Evolutionary conservation across 2,888 invertebrate species (phyloP).

Genomic region (Sipunculus nudus): DNA sequence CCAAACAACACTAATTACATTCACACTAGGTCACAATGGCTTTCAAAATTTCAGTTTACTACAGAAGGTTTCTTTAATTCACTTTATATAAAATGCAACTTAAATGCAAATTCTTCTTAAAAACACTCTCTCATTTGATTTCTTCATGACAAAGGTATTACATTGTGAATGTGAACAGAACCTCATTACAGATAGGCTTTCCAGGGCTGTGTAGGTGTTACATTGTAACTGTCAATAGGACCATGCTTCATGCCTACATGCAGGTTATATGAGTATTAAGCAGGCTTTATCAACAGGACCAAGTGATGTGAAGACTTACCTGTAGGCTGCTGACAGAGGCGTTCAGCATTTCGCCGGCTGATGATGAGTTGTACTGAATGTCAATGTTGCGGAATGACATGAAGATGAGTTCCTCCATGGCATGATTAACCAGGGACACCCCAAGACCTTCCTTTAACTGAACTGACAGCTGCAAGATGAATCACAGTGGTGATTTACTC

Average conservation of each 20-base stretch:
- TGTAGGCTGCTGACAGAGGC: conserved; percentile 83
- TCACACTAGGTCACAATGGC: too few relatives aligned
- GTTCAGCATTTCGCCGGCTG: conserved; percentile 68
- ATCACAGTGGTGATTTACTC: too few relatives aligned
- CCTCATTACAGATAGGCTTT: background rate
- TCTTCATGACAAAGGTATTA: too few relatives aligned
- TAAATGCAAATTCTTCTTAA: too few relatives aligned
- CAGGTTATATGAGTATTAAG: background rate
- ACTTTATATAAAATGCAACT: too few relatives aligned
- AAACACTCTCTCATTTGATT: too few relatives aligned
- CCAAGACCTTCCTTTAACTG: conserved; percentile 73
- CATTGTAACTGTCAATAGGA: background rate
- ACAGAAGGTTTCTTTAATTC: too few relatives aligned
- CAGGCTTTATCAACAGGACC: too few relatives aligned
- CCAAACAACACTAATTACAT: too few relatives aligned
- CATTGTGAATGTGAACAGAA: background rate
- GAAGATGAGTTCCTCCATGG: conserved; percentile 84
- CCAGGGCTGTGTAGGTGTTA: background rate
- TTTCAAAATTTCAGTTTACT: too few relatives aligned
- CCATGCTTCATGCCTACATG: too few relatives aligned
- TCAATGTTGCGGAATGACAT: conserved; percentile 68
- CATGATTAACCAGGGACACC: conserved; percentile 80
- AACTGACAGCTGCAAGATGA: conserved; percentile 50
- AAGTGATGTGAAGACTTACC: too few relatives aligned
- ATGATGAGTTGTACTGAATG: conserved; percentile 58